phyloP scores from a whole-genome alignment of 2,113 vertebrate genomes.

The Corythaeola cristata region DNA sequence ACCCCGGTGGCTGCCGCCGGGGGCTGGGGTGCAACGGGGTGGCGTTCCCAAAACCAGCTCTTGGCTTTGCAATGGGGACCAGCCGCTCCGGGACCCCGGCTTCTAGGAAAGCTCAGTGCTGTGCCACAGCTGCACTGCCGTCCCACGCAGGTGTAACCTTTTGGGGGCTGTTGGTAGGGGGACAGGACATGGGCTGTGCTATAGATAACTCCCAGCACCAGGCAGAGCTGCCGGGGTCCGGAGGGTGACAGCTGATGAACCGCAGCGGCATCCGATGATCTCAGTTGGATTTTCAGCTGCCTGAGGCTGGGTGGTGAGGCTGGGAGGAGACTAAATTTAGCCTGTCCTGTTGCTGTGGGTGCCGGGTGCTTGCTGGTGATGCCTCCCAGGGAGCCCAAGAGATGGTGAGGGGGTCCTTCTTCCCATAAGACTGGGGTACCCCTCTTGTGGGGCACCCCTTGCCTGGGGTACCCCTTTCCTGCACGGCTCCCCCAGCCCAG shows the following conservation, averaged over 20 bases:
- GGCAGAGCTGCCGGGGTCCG: background rate
- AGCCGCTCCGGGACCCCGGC: accelerated
- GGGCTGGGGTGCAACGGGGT: background rate
- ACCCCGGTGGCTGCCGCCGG: background rate
- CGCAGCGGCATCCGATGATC: background rate
- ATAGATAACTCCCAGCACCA: conserved; percentile 4
- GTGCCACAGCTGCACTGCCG: accelerated
- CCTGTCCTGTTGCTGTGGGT: background rate
- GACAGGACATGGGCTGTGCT: background rate
- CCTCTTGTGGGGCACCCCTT: background rate
- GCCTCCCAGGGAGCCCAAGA: background rate
- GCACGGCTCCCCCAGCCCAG: background rate
- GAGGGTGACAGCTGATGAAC: conserved; percentile 14
- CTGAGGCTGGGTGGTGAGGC: background rate
- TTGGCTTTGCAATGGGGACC: accelerated
- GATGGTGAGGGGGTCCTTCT: background rate
- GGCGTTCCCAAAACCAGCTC: accelerated
- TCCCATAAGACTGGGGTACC: background rate
- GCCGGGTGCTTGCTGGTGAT: background rate
- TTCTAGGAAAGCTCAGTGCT: background rate
- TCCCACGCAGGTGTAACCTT: accelerated
- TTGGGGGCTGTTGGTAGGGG: background rate
- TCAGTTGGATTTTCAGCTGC: conserved; percentile 27
- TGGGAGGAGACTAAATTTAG: conserved; percentile 24
- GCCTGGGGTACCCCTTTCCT: background rate